Conservation (phyloP, 2,113 vertebrate genomes). For the Tachycineta bicolor region DNA sequence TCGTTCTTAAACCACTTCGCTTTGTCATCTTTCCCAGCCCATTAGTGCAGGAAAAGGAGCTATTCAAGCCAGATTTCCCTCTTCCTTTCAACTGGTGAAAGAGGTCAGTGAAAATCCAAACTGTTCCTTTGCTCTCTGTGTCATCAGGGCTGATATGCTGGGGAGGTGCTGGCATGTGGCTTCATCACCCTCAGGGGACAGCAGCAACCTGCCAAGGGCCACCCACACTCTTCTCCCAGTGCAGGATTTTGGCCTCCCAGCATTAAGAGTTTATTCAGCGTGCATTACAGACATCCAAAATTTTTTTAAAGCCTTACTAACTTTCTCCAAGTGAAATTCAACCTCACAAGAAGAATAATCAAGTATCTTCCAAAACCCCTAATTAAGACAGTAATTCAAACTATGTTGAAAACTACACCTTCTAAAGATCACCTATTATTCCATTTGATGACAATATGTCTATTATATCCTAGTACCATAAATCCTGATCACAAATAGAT, state of each 20-base stretch:
- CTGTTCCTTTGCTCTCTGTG: not conserved
- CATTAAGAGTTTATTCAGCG: not conserved
- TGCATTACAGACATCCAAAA: not conserved
- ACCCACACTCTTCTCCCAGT: not conserved
- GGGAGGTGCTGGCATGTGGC: not conserved
- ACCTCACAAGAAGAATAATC: not conserved
- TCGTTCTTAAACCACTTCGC: not conserved
- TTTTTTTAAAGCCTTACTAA: not conserved
- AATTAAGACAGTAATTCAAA: not conserved
- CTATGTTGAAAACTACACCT: not conserved
- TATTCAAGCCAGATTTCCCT: not conserved
- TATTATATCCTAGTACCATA: not conserved
- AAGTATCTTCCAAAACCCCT: not conserved
- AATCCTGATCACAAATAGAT: not conserved
- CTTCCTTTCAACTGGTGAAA: not conserved
- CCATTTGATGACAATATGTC: not conserved
- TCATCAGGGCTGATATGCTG: not conserved
- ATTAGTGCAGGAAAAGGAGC: not conserved
- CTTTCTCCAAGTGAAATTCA: not conserved
- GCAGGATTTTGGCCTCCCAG: not conserved
- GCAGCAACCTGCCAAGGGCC: not conserved
- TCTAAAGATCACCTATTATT: not conserved
- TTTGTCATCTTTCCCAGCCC: not conserved
- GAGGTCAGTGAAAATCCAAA: not conserved
- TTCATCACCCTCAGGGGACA: not conserved